Evolutionary conservation across 2,113 vertebrate species (phyloP).

Genomic region (Cynopterus brachyotis): DNA sequence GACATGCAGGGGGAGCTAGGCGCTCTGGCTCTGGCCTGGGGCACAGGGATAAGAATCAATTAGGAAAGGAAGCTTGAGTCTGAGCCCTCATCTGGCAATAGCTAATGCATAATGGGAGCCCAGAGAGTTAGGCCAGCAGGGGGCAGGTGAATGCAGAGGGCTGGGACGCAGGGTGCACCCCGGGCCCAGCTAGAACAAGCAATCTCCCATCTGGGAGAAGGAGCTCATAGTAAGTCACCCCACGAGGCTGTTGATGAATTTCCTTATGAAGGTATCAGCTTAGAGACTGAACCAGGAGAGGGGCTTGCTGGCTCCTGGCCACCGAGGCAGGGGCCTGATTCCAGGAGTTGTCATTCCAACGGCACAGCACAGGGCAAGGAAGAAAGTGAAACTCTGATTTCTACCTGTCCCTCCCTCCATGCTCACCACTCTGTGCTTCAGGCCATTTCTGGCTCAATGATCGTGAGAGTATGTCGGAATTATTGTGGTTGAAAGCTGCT

Average conservation of each 20-base stretch:
- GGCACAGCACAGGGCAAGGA: not conserved
- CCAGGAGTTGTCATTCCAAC: not conserved
- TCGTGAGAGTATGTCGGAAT: rapidly evolving
- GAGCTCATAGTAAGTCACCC: not conserved
- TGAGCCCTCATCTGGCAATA: not conserved
- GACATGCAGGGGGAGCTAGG: not conserved
- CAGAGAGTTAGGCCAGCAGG: not conserved
- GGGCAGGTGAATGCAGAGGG: not conserved
- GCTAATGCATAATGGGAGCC: not conserved
- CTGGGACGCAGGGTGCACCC: not conserved
- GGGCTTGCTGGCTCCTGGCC: not conserved
- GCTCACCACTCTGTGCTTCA: not conserved
- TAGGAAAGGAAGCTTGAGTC: not conserved
- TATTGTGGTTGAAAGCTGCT: not conserved
- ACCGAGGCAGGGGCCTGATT: not conserved
- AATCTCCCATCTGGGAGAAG: not conserved
- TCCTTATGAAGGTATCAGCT: not conserved
- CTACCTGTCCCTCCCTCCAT: not conserved
- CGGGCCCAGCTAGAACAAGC: not conserved
- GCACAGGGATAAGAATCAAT: not conserved
- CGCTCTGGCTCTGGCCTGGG: not conserved
- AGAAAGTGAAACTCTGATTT: not conserved
- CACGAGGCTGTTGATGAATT: not conserved
- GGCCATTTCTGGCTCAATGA: not conserved
- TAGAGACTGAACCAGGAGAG: not conserved